These are phyloP conservation scores for Furcula furcula DNA, from an alignment of 2,888 invertebrate species.

Conservation along the genomic window DNA sequence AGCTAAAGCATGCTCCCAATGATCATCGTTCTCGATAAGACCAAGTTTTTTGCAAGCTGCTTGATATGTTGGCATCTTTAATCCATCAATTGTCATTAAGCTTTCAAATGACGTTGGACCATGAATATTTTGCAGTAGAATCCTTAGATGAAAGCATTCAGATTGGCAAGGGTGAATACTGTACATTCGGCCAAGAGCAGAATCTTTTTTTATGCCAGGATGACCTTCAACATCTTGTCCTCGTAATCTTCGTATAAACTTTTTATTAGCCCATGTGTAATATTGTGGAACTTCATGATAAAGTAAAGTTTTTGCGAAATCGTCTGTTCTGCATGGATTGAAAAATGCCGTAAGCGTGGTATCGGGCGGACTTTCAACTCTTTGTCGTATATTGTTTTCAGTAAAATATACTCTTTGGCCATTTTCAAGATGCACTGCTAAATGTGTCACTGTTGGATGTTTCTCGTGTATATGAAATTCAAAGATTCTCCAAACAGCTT, in stretches of 20 bases:
- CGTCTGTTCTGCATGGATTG: conserved; percentile 15
- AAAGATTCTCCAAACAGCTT: conserved; percentile 5
- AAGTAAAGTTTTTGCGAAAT: conserved; percentile 23
- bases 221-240: conserved; percentile 4
- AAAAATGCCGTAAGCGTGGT: conserved; percentile 8
- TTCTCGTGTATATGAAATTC: conserved; percentile 6
- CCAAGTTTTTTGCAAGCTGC: no score
- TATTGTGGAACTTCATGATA: conserved; percentile 24
- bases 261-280: no score
- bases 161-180: conserved; percentile 7
- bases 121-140: no score
- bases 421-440: conserved; percentile 1
- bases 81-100: no score
- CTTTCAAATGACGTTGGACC: no score
- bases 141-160: conserved; percentile 4
- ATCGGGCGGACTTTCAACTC: conserved; percentile 1
- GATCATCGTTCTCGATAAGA: no score
- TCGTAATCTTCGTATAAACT: conserved; percentile 5
- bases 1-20: no score
- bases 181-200: conserved; percentile 7
- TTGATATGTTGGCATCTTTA: no score
- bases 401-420: conserved; percentile 2
- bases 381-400: neutral
- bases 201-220: conserved; percentile 7
- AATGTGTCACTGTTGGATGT: conserved; percentile 4